phyloP scores from a whole-genome alignment of 2,888 invertebrate genomes.

The Zhengitettix transpicula region DNA sequence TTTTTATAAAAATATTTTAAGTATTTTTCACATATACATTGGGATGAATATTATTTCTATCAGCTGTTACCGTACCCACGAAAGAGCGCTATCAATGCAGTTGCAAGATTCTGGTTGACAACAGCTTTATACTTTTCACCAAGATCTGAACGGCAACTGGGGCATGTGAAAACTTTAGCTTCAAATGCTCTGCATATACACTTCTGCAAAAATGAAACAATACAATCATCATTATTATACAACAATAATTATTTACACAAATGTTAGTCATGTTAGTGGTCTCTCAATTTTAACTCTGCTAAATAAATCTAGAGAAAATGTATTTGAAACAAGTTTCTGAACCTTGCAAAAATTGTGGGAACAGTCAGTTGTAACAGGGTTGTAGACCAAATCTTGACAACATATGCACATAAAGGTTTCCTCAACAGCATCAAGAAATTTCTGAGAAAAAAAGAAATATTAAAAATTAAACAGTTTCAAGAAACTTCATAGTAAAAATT shows the following conservation, averaged over 20 bases:
- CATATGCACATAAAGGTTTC: slow-evolving; percentile 60
- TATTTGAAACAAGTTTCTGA: slow-evolving; percentile 2
- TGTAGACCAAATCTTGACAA: slow-evolving; percentile 53
- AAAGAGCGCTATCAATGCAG: slow-evolving; percentile 40
- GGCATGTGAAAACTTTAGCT: slow-evolving; percentile 44
- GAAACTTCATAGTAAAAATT: too few species aligned
- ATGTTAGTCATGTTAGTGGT: too few species aligned
- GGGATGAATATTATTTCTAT: too few species aligned
- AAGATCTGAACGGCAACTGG: slow-evolving; percentile 47
- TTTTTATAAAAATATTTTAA: too few species aligned
- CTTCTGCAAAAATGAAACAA: slow-evolving; percentile 24
- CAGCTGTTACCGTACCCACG: slow-evolving; percentile 46
- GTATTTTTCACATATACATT: too few species aligned
- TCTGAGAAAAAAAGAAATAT: slow-evolving; percentile 20
- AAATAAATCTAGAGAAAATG: too few species aligned
- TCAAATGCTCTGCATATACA: slow-evolving; percentile 52
- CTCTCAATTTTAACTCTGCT: too few species aligned
- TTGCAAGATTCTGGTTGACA: slow-evolving; percentile 38
- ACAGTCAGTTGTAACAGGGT: slow-evolving; percentile 57
- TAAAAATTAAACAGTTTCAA: too few species aligned
- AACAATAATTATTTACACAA: too few species aligned
- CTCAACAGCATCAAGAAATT: slow-evolving; percentile 43
- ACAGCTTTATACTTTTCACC: slow-evolving; percentile 32
- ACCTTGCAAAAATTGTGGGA: slow-evolving; percentile 60
- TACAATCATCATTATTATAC: too few species aligned